Base-by-base conservation (phyloP, 2,888 invertebrate genomes). In the Adela reaumurella region DNA sequence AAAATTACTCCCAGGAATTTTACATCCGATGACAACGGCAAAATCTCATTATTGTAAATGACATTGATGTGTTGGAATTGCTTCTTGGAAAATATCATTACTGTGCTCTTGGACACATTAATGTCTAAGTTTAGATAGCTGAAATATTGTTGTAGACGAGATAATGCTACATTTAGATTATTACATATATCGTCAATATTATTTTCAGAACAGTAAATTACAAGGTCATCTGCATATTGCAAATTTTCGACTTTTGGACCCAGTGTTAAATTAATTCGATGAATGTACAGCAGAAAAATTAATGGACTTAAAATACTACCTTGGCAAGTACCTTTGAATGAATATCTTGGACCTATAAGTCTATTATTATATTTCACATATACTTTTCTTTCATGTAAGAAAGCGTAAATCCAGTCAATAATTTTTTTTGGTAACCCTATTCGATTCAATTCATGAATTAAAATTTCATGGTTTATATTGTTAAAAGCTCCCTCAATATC, bases 311-410 rank as follows among this genome's bases (percentile, higher is more conserved):
- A 11, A 53, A 51, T 52, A 11, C 53, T 51, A 11, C 52, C 54
- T 46, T 54, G 55, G 46, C 50, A 52, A 14, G 52, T 49, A 17
- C 53, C 52, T 28, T 17, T 43, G 43, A 45, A 49, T 16, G 53
- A 49, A 18, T 24, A 6, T 35, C 50, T 41, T 17, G 51, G 53
- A n/a, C 52, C 52, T 49, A 35, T 29, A 3, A 53, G 19, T 3
- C 43, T 2, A 17, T 49, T 49, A 43, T 52, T 49, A 18, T 17
- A 19, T 50, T 54, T 54, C 19, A 52, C 50, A 51, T 43, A 51
- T 8, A 55, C 52, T 47, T 49, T 17, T 45, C 55, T 48, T n/a
- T 29, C 49, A 50, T 50, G n/a, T 24, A 52, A 46, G 46, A 55
- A 53, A 19, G 48, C 35, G 24, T 35, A 49, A 18, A 51, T 48